Percentiles rank a stretch among this genome's conserved stretches.
These are phyloP conservation scores for Drosophila triauraria DNA, from an alignment of 1,140 invertebrate species.

Conservation along the genomic window DNA sequence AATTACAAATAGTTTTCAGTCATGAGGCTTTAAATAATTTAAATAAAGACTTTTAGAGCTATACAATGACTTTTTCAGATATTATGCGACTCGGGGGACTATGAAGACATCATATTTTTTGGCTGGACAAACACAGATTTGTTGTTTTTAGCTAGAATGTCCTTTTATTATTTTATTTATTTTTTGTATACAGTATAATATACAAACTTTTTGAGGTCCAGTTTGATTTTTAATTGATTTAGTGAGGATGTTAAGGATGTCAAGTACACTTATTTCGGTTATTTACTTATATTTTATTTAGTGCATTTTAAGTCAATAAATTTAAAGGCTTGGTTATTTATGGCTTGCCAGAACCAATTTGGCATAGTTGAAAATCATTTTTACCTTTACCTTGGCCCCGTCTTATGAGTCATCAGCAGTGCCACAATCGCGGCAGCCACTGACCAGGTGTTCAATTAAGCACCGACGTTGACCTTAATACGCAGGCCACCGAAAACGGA, in stretches of 20 bases:
- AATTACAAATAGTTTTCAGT: slow-evolving; percentile 33
- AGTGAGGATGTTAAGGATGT: too few species aligned
- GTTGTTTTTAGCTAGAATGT: background rate
- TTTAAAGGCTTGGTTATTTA: slow-evolving; percentile 9
- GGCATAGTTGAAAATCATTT: slow-evolving; percentile 28
- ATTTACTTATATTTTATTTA: background rate
- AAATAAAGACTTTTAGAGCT: slow-evolving; percentile 8
- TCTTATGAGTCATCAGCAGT: slow-evolving; percentile 61
- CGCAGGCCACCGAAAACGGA: slow-evolving; percentile 54
- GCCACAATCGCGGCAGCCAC: slow-evolving; percentile 55
- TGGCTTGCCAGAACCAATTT: slow-evolving; percentile 16
- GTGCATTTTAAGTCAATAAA: background rate
- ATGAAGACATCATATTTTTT: background rate
- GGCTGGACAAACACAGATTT: background rate
- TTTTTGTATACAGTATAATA: background rate
- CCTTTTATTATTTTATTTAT: background rate
- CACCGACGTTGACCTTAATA: slow-evolving; percentile 80
- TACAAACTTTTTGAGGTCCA: too few species aligned
- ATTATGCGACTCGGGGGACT: background rate
- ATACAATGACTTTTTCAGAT: background rate
- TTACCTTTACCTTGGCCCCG: slow-evolving; percentile 30
- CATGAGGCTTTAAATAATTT: slow-evolving; percentile 2
- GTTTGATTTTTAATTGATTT: background rate
- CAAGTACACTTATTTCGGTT: background rate
- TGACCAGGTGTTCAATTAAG: slow-evolving; percentile 82